phyloP scores from a whole-genome alignment of 2,888 invertebrate genomes.

The Patella pellucida region DNA sequence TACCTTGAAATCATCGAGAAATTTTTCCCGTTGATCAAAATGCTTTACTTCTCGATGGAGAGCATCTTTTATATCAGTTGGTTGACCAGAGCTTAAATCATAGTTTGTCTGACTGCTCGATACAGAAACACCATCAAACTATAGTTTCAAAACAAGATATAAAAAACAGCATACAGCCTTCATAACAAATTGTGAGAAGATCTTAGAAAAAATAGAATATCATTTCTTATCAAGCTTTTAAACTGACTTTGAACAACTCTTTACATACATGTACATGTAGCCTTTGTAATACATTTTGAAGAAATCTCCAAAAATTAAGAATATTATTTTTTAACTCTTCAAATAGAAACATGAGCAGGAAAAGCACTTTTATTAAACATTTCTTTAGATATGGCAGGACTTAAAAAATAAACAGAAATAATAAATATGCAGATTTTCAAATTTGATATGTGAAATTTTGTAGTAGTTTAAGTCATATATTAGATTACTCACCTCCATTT shows the following conservation, averaged over 20 bases:
- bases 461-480: neutral
- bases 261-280: no score
- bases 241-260: no score
- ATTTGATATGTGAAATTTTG: no score
- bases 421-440: no score
- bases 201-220: neutral
- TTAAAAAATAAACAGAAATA: no score
- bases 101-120: slow-evolving; percentile 47
- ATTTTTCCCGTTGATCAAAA: slow-evolving; percentile 54
- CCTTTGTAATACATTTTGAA: no score
- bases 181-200: no score
- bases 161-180: neutral
- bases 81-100: slow-evolving; percentile 48
- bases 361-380: no score
- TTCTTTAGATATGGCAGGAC: no score
- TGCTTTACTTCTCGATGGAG: slow-evolving; percentile 56
- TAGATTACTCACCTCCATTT: slow-evolving; percentile 51
- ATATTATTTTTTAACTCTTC: no score
- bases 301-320: neutral
- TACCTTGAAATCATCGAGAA: slow-evolving; percentile 59
- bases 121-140: slow-evolving; percentile 48
- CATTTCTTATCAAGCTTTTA: neutral
- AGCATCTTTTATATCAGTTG: slow-evolving; percentile 54
- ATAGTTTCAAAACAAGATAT: slow-evolving; percentile 36
- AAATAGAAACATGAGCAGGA: no score